A percentile compares a stretch with the other conserved stretches of the same genome.
These are phyloP conservation scores for Epinephelus fuscoguttatus DNA, from an alignment of 2,113 vertebrate genomes.

Conservation along the genomic window DNA sequence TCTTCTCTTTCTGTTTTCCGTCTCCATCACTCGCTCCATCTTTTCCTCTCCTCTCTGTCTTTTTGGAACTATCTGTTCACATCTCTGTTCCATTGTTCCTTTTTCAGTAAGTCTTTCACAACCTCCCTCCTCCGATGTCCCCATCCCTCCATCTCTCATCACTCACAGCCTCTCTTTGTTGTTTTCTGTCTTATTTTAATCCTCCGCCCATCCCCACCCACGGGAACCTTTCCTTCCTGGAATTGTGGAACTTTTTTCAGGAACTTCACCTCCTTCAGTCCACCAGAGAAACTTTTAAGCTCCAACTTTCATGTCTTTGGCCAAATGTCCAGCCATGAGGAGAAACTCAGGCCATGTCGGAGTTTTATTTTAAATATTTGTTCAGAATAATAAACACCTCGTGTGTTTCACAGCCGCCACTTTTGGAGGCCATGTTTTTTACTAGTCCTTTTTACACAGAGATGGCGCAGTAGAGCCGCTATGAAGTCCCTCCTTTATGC, in stretches of 20 bases:
- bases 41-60: not conserved
- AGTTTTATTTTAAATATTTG: constrained; percentile 14
- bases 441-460: no score
- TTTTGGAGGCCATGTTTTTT: not conserved
- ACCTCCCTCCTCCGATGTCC: constrained; percentile 7
- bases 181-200: constrained; percentile 36
- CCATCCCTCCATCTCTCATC: constrained; percentile 48
- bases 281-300: not conserved
- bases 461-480: no score
- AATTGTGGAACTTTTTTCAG: constrained; percentile 1
- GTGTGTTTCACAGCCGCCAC: constrained; percentile 1
- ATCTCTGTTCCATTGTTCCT: constrained; percentile 14
- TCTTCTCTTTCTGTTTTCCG: not conserved
- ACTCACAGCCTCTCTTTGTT: constrained; percentile 27
- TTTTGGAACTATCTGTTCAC: not conserved
- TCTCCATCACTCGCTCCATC: not conserved
- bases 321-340: not conserved
- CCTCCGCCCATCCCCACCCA: constrained; percentile 19
- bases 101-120: not conserved
- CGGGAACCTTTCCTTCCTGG: constrained; percentile 1
- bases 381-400: constrained; percentile 27
- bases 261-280: constrained; percentile 1
- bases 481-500: no score
- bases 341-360: not conserved
- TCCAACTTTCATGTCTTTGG: constrained; percentile 4